Base-by-base conservation (phyloP, 2,888 invertebrate species). In the Actias luna region DNA sequence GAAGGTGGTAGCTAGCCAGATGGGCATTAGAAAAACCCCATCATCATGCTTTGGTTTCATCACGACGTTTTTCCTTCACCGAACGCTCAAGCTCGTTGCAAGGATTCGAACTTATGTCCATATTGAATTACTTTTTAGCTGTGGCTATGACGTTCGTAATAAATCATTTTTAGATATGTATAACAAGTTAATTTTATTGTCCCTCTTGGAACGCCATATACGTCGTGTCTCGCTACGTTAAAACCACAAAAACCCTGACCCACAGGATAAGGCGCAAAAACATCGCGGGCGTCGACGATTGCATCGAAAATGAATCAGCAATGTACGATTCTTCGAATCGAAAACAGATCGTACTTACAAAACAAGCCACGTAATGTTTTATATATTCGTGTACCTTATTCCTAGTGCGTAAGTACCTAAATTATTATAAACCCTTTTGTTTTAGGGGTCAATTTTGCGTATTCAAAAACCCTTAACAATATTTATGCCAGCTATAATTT, bases 251-350 rank as follows among this genome's bases (percentile, higher is more conserved):
- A 25, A 50, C 46, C 39, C 27, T 57, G 58, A 57, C 61, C 58
- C 31, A 39, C 58, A 62, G 61, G 61, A 62, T 62, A 62, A 58
- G 29, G 29, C 27, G 42, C 25, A 42, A 61, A 61, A 61, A 22
- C 61, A 12, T 16, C 29, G 8, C 29, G 14, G 42, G 35, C 57
- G 42, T 42, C 57, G 33, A 31, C 57, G 42, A 55, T 55, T 58
- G 31, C 42, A 31, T 52, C 27, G 18, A 61, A 61, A 42, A 57
- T 61, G 61, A 62, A 57, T 62, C 61, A 61, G 31, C 31, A 16
- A 22, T 12, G 31, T 42, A 22, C 22, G 58, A 16, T 62, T 62
- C 61, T 58, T 58, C 58, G 61, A 61, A 61, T 39, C 18, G 27
- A 31, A 39, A 57, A 57, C 36, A 29, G n/a, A 36, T 61, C 31